A percentile compares a stretch with the other conserved stretches of the same genome.
phyloP scores from a whole-genome alignment of 1,140 invertebrate genomes.

The Tetramorium simillimum region DNA sequence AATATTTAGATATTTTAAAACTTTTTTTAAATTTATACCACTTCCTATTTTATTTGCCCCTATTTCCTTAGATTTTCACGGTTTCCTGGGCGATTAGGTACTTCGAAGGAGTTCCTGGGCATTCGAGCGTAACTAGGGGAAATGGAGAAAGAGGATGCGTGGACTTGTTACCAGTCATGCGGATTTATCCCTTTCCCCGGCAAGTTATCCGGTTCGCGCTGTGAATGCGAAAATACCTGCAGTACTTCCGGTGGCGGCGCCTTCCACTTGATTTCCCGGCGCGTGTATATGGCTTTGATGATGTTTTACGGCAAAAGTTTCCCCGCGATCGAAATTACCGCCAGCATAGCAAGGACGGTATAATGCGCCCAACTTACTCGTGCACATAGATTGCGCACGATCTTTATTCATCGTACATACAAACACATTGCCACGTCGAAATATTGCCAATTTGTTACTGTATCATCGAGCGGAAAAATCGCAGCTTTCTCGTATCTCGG shows the following conservation, averaged over 20 bases:
- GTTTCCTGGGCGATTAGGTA: background rate
- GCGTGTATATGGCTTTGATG: constrained; percentile 42
- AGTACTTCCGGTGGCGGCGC: constrained; percentile 52
- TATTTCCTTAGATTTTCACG: background rate
- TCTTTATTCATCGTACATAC: background rate
- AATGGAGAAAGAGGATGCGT: background rate
- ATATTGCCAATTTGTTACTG: background rate
- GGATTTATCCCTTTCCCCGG: constrained; percentile 37
- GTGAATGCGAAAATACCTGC: constrained; percentile 48
- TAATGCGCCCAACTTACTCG: background rate
- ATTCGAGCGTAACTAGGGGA: background rate
- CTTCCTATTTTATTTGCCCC: background rate
- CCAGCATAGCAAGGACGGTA: background rate
- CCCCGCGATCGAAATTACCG: constrained; percentile 14
- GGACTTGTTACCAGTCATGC: constrained; percentile 33
- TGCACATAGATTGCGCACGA: background rate
- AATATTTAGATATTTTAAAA: too few species aligned
- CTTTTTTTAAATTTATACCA: background rate
- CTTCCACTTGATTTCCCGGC: constrained; percentile 65
- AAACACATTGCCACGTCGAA: background rate
- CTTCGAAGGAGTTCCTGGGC: background rate
- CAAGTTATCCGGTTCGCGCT: constrained; percentile 6
- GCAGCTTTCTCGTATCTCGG: background rate
- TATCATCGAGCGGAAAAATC: background rate
- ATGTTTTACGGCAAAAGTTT: constrained; percentile 63